Percentiles rank a stretch among this genome's conserved stretches.
Evolutionary conservation across 2,797 vertebrate genomes (phyloP).

Genomic region (Nyctibius grandis): DNA sequence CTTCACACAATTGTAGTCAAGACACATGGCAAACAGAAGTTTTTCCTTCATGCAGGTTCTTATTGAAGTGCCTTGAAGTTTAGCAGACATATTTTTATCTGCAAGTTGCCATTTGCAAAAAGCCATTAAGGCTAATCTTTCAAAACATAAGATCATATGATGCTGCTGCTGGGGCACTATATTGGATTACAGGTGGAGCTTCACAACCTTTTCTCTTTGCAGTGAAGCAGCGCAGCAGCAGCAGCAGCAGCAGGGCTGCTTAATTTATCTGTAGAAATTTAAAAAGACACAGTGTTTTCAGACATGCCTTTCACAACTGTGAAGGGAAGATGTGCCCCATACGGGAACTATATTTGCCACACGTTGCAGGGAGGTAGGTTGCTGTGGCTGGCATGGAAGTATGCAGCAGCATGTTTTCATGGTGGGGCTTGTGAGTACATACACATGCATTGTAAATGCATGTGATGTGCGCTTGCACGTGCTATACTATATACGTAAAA

Average conservation of each 20-base stretch:
- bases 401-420: neutral
- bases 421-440: neutral
- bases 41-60: neutral
- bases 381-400: neutral
- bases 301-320: conserved; percentile 45
- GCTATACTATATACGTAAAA: neutral
- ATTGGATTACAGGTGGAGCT: neutral
- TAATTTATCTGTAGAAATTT: neutral
- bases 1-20: neutral
- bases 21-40: neutral
- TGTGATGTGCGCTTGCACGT: neutral
- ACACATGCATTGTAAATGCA: neutral
- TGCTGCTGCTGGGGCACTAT: conserved; percentile 13
- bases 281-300: conserved; percentile 11
- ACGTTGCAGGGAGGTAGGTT: conserved; percentile 81
- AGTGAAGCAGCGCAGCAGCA: neutral
- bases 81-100: conserved; percentile 57
- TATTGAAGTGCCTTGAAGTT: neutral
- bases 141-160: conserved; percentile 52
- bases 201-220: neutral
- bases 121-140: conserved; percentile 60
- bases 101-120: conserved; percentile 48
- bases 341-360: conserved; percentile 81
- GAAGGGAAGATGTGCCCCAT: conserved; percentile 66
- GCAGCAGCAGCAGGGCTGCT: conserved; percentile 9